phyloP scores from a whole-genome alignment of 2,888 invertebrate species.

The Helleia helle region DNA sequence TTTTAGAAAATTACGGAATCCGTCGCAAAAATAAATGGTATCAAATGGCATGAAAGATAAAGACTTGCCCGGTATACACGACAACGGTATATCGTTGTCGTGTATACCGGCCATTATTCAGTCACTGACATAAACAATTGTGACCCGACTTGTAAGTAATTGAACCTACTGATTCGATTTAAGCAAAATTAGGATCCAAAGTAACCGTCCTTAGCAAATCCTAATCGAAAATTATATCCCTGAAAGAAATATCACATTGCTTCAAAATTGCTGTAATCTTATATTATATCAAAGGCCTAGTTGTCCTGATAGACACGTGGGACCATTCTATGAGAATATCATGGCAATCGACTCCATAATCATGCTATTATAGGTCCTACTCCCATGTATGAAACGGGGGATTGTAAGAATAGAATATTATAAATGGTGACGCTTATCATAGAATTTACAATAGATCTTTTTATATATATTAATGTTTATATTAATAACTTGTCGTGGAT shows the following conservation, averaged over 20 bases:
- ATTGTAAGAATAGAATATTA: slow-evolving; percentile 47
- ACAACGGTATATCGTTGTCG: too few species aligned
- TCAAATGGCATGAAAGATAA: too few species aligned
- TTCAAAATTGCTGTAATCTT: background rate
- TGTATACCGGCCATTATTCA: too few species aligned
- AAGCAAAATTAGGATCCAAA: too few species aligned
- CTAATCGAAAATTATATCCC: background rate
- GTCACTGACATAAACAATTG: too few species aligned
- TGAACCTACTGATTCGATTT: too few species aligned
- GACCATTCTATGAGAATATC: slow-evolving; percentile 68
- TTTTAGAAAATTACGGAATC: too few species aligned
- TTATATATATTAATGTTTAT: slow-evolving; percentile 42
- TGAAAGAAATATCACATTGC: background rate
- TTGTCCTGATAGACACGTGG: slow-evolving; percentile 56
- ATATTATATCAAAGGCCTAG: slow-evolving; percentile 31
- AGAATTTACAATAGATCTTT: slow-evolving; percentile 61
- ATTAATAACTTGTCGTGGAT: slow-evolving; percentile 23
- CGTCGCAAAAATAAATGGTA: too few species aligned
- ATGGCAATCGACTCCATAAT: slow-evolving; percentile 53
- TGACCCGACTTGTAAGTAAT: too few species aligned
- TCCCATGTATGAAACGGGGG: slow-evolving; percentile 47
- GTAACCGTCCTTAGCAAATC: slow-evolving; percentile 5
- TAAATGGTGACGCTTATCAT: slow-evolving; percentile 67
- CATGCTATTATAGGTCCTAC: slow-evolving; percentile 51
- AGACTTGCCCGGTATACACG: too few species aligned